Evolutionary conservation across 2,797 vertebrate species (phyloP), one percentile per base, ranked within the genome.

Genomic region (Selene dorsalis): DNA sequence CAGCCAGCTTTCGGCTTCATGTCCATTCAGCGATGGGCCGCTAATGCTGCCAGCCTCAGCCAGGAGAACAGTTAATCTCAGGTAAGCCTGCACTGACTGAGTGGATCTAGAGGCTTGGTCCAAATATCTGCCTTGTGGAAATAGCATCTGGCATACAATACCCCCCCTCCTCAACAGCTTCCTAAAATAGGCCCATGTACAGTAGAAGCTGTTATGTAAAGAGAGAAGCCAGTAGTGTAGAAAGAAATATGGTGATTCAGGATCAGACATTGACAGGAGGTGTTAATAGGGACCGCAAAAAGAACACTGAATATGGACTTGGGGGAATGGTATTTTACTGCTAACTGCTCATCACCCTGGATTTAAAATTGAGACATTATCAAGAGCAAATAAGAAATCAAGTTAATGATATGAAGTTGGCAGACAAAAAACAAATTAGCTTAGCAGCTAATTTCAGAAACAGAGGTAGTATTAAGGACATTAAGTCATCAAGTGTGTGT

Each of bases 31-130:
- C 26, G 73, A 83, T 87, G 85, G 90, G 85, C 86, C 22, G 70
- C 84, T 93, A 92, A 93, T 90, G 85, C 91, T 82, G 84, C 87
- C 84, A 87, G 86, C 83, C 83, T 91, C 84, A 76, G 84, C 87
- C 78, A 86, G 88, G 84, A 93, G 93, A 90, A 95, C 93, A 94
- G 90, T 92, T 94, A 93, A 94, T 95, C 94, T 94, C 92, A 94
- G 91, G 92, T 94, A 94, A 94, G 91, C 91, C 92, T 26, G 80
- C 82, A 66, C 85, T 93, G 91, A 94, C 91, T 93, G 91, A 92
- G 84, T 84, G 87, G 92, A 91, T 93, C 85, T 86, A 77, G 58
- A 87, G 79, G 82, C 83, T 85, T 65, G 70, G 83, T 89, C 90
- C 87, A 93, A 90, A 91, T 91, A 93, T 88, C 90, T 88, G 85